These are phyloP conservation scores for Harpagus bidentatus DNA, from an alignment of 2,113 vertebrate genomes.

Conservation along the genomic window DNA sequence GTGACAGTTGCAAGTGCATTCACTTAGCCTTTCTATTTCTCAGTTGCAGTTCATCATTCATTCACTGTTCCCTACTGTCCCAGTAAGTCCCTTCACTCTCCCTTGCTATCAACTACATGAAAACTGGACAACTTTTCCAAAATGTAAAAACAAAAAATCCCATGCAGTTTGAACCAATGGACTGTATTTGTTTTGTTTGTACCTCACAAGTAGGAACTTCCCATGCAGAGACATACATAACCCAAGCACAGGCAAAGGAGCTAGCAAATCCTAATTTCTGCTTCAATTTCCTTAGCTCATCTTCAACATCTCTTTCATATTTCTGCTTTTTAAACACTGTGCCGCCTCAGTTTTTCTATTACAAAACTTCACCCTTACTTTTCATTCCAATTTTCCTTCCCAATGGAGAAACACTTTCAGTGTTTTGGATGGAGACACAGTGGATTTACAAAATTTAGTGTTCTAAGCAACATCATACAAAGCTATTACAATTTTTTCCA, in stretches of 20 bases:
- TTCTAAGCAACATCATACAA: neutral
- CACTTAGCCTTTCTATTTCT: neutral
- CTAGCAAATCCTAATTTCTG: neutral
- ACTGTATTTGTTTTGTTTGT: neutral
- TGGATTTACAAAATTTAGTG: neutral
- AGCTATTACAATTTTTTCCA: neutral
- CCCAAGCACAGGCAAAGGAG: neutral
- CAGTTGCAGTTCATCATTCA: neutral
- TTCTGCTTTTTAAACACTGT: neutral
- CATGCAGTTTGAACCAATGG: neutral
- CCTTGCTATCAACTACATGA: neutral
- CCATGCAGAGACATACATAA: neutral
- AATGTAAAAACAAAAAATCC: neutral
- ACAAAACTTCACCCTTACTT: neutral
- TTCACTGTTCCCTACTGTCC: neutral
- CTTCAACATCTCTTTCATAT: neutral
- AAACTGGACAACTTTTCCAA: neutral
- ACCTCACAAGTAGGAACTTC: neutral
- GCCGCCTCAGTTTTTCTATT: neutral
- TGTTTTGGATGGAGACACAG: neutral
- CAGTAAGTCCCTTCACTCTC: neutral
- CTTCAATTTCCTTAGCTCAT: neutral
- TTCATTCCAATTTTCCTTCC: neutral
- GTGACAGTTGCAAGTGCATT: neutral
- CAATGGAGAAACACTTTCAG: neutral